Conservation (phyloP, 2,888 invertebrate species). For the Exocentrus adspersus region DNA sequence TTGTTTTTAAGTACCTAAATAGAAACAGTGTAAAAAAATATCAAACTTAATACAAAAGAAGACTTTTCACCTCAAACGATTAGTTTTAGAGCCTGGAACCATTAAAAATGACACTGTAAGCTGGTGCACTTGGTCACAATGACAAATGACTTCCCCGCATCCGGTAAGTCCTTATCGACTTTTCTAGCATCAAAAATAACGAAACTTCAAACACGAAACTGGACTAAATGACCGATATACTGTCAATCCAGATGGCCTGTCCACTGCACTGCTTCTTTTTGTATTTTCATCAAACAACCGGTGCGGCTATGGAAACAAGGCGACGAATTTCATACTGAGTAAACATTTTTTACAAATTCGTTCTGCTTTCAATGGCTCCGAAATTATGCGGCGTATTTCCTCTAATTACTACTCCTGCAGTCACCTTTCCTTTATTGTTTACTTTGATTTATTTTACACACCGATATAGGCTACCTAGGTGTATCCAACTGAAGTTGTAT, state of each 20-base stretch:
- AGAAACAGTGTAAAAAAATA: too few species aligned
- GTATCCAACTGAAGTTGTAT: too few species aligned
- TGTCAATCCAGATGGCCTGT: conserved; percentile 34
- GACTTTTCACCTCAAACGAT: neutral
- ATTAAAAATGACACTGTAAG: too few species aligned
- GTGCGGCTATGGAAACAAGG: conserved; percentile 19
- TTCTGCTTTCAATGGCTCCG: conserved; percentile 12
- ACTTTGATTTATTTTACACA: neutral
- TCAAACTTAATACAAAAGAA: conserved; percentile 7
- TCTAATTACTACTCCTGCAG: neutral
- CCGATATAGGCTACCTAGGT: too few species aligned
- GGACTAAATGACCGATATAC: conserved; percentile 30
- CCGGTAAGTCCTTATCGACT: conserved; percentile 53
- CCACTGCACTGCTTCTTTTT: conserved; percentile 21
- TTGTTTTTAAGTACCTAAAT: too few species aligned
- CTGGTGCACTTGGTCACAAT: conserved; percentile 22
- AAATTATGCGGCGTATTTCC: neutral
- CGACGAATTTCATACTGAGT: conserved; percentile 18
- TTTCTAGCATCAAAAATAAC: conserved; percentile 54
- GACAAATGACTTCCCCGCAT: conserved; percentile 53
- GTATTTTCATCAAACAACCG: conserved; percentile 25
- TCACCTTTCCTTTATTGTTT: neutral
- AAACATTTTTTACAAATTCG: conserved; percentile 8
- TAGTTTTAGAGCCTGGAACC: too few species aligned
- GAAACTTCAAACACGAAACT: conserved; percentile 49